A percentile compares a stretch with the other conserved stretches of the same genome.
These are phyloP conservation scores for Porites lutea DNA, from an alignment of 64 coral and sea anemone genomes.

Conservation along the genomic window DNA sequence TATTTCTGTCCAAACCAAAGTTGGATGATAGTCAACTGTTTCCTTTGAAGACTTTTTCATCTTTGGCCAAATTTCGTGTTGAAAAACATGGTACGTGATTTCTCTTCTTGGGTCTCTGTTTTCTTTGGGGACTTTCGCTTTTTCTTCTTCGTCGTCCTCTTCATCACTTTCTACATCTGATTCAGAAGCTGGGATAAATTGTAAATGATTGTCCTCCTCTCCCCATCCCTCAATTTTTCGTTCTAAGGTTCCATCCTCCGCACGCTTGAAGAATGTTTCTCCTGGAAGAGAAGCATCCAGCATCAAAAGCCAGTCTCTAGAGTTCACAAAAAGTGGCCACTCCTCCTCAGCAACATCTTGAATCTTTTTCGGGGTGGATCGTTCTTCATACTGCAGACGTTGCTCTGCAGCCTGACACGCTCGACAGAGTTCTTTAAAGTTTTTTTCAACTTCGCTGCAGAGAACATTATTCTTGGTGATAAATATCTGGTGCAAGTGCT, in stretches of 20 bases:
- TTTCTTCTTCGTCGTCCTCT: conserved; percentile 63
- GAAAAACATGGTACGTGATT: conserved; percentile 88
- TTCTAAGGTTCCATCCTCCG: conserved; percentile 79
- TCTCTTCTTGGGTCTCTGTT: conserved; percentile 79
- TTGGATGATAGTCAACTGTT: conserved; percentile 85
- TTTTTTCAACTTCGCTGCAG: conserved; percentile 76
- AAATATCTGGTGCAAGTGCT: conserved; percentile 96
- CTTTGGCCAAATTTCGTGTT: conserved; percentile 89
- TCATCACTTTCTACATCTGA: conserved; percentile 50
- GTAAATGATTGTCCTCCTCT: conserved; percentile 86
- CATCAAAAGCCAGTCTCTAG: conserved; percentile 88
- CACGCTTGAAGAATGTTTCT: conserved; percentile 72
- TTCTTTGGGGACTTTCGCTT: not conserved
- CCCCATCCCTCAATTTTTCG: conserved; percentile 92
- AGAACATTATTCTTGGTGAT: conserved; percentile 73
- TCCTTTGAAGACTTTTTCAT: conserved; percentile 70
- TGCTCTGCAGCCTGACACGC: conserved; percentile 58
- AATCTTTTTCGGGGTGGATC: conserved; percentile 51
- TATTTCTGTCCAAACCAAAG: conserved; percentile 99
- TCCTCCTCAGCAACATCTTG: conserved; percentile 69
- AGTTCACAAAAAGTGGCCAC: conserved; percentile 94
- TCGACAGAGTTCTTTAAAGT: conserved; percentile 88
- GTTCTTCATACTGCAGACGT: conserved; percentile 38
- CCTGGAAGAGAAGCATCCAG: conserved; percentile 91
- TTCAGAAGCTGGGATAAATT: conserved; percentile 56